Evolutionary conservation across 2,888 invertebrate species (phyloP).

Genomic region (Xestia sexstrigata): DNA sequence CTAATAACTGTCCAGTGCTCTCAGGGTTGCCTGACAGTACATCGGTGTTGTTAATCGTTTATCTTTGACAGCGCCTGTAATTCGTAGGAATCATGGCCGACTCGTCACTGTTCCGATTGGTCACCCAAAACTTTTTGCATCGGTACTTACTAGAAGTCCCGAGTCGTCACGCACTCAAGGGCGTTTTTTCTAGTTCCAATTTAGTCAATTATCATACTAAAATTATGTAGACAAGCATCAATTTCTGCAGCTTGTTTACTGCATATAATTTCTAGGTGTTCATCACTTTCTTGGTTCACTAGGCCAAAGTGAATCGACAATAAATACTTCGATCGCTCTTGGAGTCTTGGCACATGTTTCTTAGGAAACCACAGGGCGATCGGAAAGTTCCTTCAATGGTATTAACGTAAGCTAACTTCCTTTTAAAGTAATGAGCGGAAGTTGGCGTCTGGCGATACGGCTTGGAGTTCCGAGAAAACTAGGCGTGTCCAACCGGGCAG

Average conservation of each 20-base stretch:
- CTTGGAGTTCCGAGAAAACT: slow-evolving; percentile 34
- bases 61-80: neutral
- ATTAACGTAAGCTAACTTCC: slow-evolving; percentile 33
- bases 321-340: neutral
- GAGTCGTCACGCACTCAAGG: neutral
- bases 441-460: neutral
- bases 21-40: too few species aligned
- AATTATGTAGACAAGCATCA: neutral
- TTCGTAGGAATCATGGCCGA: too few species aligned
- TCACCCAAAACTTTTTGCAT: too few species aligned
- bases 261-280: neutral
- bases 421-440: slow-evolving; percentile 31
- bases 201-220: too few species aligned
- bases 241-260: neutral
- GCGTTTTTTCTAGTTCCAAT: neutral
- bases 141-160: too few species aligned
- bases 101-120: too few species aligned
- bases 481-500: slow-evolving; percentile 1
- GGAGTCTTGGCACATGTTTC: neutral
- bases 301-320: neutral
- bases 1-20: neutral
- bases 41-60: too few species aligned
- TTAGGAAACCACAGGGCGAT: neutral
- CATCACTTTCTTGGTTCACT: neutral
- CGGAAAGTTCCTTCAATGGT: slow-evolving; percentile 13